These are phyloP conservation scores for Steatocranus sp. DNA, from an alignment of 2,797 vertebrate genomes.

Conservation along the genomic window DNA sequence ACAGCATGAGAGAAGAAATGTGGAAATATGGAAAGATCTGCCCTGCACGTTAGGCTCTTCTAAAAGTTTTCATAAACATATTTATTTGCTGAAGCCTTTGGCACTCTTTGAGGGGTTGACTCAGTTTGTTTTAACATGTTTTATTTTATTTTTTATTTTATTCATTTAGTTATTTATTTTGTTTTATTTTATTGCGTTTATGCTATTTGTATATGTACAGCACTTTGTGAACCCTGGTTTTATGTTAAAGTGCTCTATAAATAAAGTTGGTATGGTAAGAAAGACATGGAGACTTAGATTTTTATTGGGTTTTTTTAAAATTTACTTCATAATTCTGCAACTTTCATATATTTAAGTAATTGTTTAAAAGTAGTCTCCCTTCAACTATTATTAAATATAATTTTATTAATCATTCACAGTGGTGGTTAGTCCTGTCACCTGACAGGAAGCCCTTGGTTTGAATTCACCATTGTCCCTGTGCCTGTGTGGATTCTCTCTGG, in stretches of 20 bases:
- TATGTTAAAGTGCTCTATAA: neutral
- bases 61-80: neutral
- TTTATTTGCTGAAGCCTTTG: neutral
- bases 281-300: neutral
- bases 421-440: neutral
- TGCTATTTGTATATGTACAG: neutral
- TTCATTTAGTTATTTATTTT: neutral
- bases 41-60: neutral
- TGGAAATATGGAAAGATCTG: neutral
- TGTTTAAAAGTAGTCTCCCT: neutral
- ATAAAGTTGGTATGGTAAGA: neutral
- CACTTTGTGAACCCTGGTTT: neutral
- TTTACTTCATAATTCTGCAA: neutral
- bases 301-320: rapidly evolving
- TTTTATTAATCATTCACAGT: neutral
- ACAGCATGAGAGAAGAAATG: neutral
- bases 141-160: neutral
- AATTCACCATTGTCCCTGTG: neutral
- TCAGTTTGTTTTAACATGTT: neutral
- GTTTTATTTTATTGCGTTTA: neutral
- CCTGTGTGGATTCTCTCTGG: neutral
- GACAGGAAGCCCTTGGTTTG: neutral
- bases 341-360: neutral
- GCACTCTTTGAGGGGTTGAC: neutral
- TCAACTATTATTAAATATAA: neutral